A percentile compares a stretch with the other conserved stretches of the same genome.
Conservation (phyloP, 2,888 invertebrate species). For the Drosophila nigritarsus region DNA sequence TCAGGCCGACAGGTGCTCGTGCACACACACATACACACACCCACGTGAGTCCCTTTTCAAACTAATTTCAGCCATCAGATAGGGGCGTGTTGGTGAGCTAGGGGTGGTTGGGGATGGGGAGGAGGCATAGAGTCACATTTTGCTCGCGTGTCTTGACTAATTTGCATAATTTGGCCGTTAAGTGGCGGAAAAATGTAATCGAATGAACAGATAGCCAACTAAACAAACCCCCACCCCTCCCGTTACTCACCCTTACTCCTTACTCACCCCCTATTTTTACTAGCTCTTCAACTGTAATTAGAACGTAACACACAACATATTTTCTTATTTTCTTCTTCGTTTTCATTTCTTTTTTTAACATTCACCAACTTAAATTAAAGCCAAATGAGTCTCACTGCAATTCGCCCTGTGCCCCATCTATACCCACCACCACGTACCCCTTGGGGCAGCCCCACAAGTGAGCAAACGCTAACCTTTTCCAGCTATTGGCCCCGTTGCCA, state of each 20-base stretch:
- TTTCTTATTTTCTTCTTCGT: background rate
- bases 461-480: constrained; percentile 31
- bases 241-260: background rate
- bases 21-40: constrained; percentile 20
- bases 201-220: constrained; percentile 71
- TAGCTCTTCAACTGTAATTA: constrained; percentile 52
- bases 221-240: background rate
- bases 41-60: constrained; percentile 56
- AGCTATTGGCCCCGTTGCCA: constrained; percentile 10
- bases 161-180: constrained; percentile 77
- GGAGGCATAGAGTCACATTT: constrained; percentile 9
- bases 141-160: constrained; percentile 61
- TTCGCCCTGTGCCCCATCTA: background rate
- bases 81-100: background rate
- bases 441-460: constrained; percentile 53
- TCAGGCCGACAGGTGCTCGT: constrained; percentile 65
- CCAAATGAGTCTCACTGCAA: constrained; percentile 21
- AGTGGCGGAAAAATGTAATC: constrained; percentile 80
- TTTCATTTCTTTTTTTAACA: background rate
- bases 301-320: constrained; percentile 41
- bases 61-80: constrained; percentile 71
- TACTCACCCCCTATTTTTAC: constrained; percentile 41
- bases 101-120: background rate
- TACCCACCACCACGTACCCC: background rate
- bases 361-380: constrained; percentile 16